phyloP scores from a whole-genome alignment of 2,888 invertebrate genomes.

The Lasioglossum villosulum region DNA sequence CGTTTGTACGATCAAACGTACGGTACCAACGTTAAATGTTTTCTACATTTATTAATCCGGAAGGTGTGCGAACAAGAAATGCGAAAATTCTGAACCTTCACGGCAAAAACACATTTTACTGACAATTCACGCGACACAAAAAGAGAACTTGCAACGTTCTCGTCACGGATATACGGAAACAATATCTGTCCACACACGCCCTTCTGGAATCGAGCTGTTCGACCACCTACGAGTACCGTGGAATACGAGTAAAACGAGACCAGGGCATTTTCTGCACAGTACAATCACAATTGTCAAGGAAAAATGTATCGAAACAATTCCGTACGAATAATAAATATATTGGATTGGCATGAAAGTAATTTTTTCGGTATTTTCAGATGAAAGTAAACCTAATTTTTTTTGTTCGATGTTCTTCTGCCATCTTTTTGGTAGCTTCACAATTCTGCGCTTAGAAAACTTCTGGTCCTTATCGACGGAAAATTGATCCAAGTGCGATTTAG shows the following conservation, averaged over 20 bases:
- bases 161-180: not conserved
- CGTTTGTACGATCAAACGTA: not conserved
- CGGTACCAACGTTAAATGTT: not conserved
- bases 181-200: not conserved
- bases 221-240: not conserved
- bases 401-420: no score
- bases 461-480: no score
- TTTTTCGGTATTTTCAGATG: no score
- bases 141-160: not conserved
- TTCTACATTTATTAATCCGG: not conserved
- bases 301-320: not conserved
- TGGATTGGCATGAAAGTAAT: no score
- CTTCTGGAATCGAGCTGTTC: not conserved
- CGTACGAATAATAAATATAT: not conserved
- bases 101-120: not conserved
- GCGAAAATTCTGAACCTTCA: not conserved
- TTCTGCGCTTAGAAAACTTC: no score
- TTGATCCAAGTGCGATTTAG: no score
- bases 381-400: no score
- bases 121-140: not conserved
- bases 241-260: not conserved
- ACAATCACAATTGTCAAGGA: not conserved
- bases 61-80: not conserved
- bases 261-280: not conserved
- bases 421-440: no score